Conservation (phyloP, 1,140 invertebrate genomes). For the Phymastichus coffea region DNA sequence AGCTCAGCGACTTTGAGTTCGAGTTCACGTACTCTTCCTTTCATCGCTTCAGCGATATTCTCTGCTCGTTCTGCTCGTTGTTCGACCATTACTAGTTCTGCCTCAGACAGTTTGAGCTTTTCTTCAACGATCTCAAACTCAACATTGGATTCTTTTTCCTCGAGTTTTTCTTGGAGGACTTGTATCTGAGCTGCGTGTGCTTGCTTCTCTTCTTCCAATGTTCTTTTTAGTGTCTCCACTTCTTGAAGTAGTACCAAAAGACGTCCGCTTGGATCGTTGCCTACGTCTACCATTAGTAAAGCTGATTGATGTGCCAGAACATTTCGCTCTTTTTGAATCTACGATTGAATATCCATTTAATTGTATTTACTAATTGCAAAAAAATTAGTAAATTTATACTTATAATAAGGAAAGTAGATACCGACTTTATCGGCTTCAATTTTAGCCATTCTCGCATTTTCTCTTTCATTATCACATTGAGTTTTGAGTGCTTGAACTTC, state of each 20-base stretch:
- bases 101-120: conserved; percentile 67
- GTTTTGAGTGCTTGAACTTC: conserved; percentile 63
- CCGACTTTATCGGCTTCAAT: conserved; percentile 52
- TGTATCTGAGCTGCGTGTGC: conserved; percentile 59
- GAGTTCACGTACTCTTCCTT: conserved; percentile 39
- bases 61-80: conserved; percentile 66
- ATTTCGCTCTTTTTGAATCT: conserved; percentile 63
- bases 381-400: too few relatives aligned
- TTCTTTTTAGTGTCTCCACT: conserved; percentile 63
- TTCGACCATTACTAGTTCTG: conserved; percentile 63
- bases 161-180: conserved; percentile 64
- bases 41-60: conserved; percentile 44
- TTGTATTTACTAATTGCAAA: neutral
- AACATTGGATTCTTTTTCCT: conserved; percentile 66
- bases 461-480: conserved; percentile 62
- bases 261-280: conserved; percentile 58
- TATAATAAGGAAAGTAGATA: too few relatives aligned
- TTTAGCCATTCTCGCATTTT: conserved; percentile 59
- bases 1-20: conserved; percentile 47
- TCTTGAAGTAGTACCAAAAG: conserved; percentile 61
- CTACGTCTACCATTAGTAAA: conserved; percentile 63
- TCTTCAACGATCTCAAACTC: conserved; percentile 70
- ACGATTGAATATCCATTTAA: conserved; percentile 5
- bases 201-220: conserved; percentile 63
- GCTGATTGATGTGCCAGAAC: conserved; percentile 68